Percentiles rank a stretch among this genome's conserved stretches.
These are phyloP conservation scores for Oplegnathus fasciatus DNA, from an alignment of 2,113 vertebrate species.

Conservation along the genomic window DNA sequence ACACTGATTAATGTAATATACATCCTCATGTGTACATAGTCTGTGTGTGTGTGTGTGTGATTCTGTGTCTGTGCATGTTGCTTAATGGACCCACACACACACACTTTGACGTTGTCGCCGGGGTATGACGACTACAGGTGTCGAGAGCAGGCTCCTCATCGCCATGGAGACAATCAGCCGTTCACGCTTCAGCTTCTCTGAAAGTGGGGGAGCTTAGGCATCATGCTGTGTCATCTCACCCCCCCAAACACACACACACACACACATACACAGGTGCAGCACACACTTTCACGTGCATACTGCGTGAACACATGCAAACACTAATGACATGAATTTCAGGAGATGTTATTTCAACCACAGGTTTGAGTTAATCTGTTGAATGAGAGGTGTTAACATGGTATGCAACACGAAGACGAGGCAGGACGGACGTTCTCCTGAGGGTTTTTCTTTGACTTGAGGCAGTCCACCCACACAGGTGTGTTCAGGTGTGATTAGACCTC, in stretches of 20 bases:
- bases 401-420: background rate
- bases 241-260: background rate
- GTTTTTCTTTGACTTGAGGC: background rate
- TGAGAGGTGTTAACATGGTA: background rate
- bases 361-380: background rate
- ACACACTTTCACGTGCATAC: background rate
- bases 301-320: background rate
- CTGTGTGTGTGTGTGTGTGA: too few species aligned
- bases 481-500: background rate
- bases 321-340: background rate
- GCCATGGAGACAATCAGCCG: constrained; percentile 27
- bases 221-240: constrained; percentile 20
- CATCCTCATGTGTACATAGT: background rate
- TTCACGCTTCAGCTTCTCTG: constrained; percentile 36
- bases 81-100: background rate
- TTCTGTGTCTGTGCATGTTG: background rate
- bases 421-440: background rate
- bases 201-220: background rate
- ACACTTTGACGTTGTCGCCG: background rate
- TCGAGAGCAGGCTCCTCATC: constrained; percentile 22
- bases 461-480: background rate
- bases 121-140: constrained; percentile 21
- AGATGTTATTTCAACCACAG: background rate
- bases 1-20: background rate
- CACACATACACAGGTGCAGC: background rate